These are phyloP conservation scores for Protobothrops mucrosquamatus DNA, from an alignment of 2,113 vertebrate species.

Conservation along the genomic window DNA sequence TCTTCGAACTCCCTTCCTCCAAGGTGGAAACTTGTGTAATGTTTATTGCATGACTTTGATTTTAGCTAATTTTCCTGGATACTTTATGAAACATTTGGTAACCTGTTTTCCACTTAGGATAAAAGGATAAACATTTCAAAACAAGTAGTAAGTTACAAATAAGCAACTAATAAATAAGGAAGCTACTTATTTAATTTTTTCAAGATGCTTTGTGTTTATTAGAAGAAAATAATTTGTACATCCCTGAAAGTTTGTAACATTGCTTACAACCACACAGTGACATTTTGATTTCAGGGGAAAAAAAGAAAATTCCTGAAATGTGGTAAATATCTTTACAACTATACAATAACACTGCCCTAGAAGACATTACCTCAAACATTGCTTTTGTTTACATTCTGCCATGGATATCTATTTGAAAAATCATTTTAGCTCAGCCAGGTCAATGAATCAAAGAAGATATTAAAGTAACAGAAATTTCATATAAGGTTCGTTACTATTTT, in stretches of 20 bases:
- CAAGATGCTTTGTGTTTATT: neutral
- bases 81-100: neutral
- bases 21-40: neutral
- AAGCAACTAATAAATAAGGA: neutral
- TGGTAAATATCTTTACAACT: neutral
- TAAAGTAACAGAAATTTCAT: neutral
- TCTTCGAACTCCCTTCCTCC: neutral
- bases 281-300: neutral
- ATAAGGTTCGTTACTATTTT: neutral
- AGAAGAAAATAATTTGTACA: neutral
- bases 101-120: neutral
- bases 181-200: neutral
- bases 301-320: neutral
- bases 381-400: neutral
- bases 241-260: neutral
- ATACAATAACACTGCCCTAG: neutral
- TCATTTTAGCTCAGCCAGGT: neutral
- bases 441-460: neutral
- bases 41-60: neutral
- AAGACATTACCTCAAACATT: neutral
- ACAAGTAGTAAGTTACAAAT: neutral
- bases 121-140: neutral
- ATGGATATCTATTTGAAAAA: neutral
- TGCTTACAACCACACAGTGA: neutral
- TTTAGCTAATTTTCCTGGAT: neutral